These are phyloP conservation scores for Torymus tubicola DNA, from an alignment of 2,888 invertebrate species.

Conservation along the genomic window DNA sequence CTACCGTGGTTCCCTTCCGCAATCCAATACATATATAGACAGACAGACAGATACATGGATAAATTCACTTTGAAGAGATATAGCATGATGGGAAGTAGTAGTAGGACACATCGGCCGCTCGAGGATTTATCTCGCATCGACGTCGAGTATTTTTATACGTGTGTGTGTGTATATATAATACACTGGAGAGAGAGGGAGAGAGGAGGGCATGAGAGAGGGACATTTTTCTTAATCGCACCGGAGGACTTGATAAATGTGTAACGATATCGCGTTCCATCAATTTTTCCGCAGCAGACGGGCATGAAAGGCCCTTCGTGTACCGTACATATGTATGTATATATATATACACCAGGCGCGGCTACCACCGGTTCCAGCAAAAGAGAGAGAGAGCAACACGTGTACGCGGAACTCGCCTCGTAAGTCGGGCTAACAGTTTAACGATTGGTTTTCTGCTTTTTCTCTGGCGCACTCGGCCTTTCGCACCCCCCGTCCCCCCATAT, in stretches of 20 bases:
- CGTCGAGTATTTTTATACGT: too few relatives aligned
- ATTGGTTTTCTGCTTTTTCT: background rate
- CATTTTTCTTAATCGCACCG: conserved; percentile 26
- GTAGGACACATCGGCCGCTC: too few relatives aligned
- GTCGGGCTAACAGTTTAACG: background rate
- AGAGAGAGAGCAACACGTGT: conserved; percentile 34
- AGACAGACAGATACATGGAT: too few relatives aligned
- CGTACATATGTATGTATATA: too few relatives aligned
- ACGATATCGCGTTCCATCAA: background rate
- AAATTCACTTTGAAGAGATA: too few relatives aligned
- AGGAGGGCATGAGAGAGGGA: background rate
- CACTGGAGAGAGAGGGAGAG: too few relatives aligned
- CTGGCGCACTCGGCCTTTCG: background rate
- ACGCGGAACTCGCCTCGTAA: background rate
- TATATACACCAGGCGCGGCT: background rate
- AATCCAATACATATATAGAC: too few relatives aligned
- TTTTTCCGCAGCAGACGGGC: background rate
- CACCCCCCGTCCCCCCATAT: background rate
- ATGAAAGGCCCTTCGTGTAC: too few relatives aligned
- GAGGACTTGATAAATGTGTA: conserved; percentile 15
- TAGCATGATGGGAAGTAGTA: too few relatives aligned
- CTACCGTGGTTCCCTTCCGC: too few relatives aligned
- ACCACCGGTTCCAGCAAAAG: background rate
- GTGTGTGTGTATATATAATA: too few relatives aligned
- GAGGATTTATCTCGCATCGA: too few relatives aligned